phyloP scores from a whole-genome alignment of 2,888 invertebrate genomes.

The Epistrophella euchroma region DNA sequence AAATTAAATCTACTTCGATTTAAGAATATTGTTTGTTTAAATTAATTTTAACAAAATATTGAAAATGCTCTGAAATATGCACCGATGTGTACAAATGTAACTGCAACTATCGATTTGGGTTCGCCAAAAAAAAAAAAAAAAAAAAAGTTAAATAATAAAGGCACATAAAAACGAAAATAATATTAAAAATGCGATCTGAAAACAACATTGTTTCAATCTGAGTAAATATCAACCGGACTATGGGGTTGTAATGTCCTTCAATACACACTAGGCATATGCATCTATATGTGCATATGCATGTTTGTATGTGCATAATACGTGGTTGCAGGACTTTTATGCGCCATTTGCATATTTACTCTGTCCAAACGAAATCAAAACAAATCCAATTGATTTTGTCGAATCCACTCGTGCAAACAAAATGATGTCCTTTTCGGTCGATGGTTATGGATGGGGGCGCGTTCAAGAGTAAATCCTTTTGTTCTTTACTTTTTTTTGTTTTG shows the following conservation, averaged over 20 bases:
- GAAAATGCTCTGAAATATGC: conserved; percentile 49
- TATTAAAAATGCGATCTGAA: conserved; percentile 51
- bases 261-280: not conserved
- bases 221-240: conserved; percentile 53
- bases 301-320: conserved; percentile 17
- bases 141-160: conserved; percentile 13
- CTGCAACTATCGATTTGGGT: conserved; percentile 30
- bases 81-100: not conserved
- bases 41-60: conserved; percentile 70
- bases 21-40: conserved; percentile 56
- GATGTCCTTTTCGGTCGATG: conserved; percentile 66
- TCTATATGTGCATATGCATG: not conserved
- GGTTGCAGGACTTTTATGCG: conserved; percentile 70
- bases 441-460: conserved; percentile 3
- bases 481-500: not conserved
- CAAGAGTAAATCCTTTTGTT: conserved; percentile 38
- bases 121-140: too few relatives aligned
- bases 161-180: conserved; percentile 12
- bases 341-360: conserved; percentile 75
- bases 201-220: conserved; percentile 73
- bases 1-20: conserved; percentile 44
- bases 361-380: conserved; percentile 75
- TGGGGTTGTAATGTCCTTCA: conserved; percentile 42
- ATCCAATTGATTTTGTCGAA: conserved; percentile 73
- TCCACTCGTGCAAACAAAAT: conserved; percentile 68